Base-by-base conservation (phyloP, 1,140 invertebrate species). In the Solenopsis fugax region DNA sequence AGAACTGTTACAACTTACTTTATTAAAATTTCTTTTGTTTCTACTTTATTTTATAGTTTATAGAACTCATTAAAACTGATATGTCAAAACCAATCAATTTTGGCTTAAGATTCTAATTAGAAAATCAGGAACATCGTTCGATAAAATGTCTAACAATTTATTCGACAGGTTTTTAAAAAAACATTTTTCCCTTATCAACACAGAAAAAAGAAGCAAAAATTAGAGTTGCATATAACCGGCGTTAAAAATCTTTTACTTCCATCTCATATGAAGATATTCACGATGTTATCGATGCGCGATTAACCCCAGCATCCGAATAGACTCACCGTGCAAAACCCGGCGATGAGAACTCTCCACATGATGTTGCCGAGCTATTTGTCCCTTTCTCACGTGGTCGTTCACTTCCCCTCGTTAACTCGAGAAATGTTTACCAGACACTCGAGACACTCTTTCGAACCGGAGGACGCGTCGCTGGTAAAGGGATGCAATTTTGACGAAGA, bases 301-400 rank as follows among this genome's bases (percentile, higher is more conserved):
- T 18, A 75, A 62, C n/a, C n/a, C 29, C 37, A n/a, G 29, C 54
- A 13, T 50, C 4, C 18, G 6, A 48, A 41, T 21, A 18, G n/a
- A 93, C 92, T 78, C 87, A 94, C 94, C 93, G 93, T 93, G 91
- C 89, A 95, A 91, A 94, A 93, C 91, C 92, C 93, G 34, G 92
- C 92, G 73, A 95, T 90, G 75, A 95, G 87, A 82, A 95, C 89
- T 69, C 90, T 92, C 93, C 94, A 94, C 94, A 95, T 95, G 85
- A 89, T 93, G 62, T 76, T 29, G 34, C 41, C 7, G 24, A 37
- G 50, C 48, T 86, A 54, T 41, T 13, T 88, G 34, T 69, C 21
- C n/a, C 67, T 78, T n/a, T 56, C 71, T 29, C 52, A 52, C 77
- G 50, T 67, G 12, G 77, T 21, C 45, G 75, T 78, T 41, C 58